Evolutionary conservation across 2,113 vertebrate genomes (phyloP), one percentile per base, ranked within the genome.

Genomic region (Mustela nigripes): DNA sequence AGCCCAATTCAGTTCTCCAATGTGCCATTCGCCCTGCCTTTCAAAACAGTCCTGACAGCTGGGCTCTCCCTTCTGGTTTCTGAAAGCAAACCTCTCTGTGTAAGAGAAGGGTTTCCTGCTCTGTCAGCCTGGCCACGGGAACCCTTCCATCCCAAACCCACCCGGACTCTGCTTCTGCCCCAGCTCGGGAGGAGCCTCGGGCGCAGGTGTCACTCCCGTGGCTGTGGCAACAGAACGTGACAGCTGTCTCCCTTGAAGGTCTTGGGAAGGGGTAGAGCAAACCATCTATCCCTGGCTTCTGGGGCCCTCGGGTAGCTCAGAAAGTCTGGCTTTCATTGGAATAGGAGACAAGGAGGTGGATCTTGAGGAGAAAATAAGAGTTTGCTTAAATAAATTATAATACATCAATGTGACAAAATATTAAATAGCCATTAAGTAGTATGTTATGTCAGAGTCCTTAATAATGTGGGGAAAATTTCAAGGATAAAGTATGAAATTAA

Each of bases 1-100:
- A 97, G 63, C 74, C 91, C 62, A 62, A 88, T 86, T 90, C 89
- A 62, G 74, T 91, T 94, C 94, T 96, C 95, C 81, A 33, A 94
- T 81, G 83, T 92, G 71, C 97, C 83, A 11, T 89, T 97, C 24
- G 85, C 93, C 45, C 95, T 15, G 31, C 36, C 83, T 93, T 98
- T 95, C 89, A 63, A 93, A 95, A 39, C 76, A 73, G 65, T 22
- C 86, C 80, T 3, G 36, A 33, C 71, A 58, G 28, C 56, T 82
- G 7, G 18, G 67, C 86, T 86, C 14, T 48, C 48, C 89, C 89
- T 76, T 50, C 21, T 69, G 83, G 83, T 92, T 88, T 91, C 86
- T 83, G 78, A 83, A 69, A 81, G 78, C 18, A 82, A 76, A 56
- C 53, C 16, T 16, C 53, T 56, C 53, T 56, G 48, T 73, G 19